Percentiles rank a stretch among this genome's conserved stretches.
phyloP scores from a whole-genome alignment of 2,113 vertebrate genomes.

The Brachirus orientalis region DNA sequence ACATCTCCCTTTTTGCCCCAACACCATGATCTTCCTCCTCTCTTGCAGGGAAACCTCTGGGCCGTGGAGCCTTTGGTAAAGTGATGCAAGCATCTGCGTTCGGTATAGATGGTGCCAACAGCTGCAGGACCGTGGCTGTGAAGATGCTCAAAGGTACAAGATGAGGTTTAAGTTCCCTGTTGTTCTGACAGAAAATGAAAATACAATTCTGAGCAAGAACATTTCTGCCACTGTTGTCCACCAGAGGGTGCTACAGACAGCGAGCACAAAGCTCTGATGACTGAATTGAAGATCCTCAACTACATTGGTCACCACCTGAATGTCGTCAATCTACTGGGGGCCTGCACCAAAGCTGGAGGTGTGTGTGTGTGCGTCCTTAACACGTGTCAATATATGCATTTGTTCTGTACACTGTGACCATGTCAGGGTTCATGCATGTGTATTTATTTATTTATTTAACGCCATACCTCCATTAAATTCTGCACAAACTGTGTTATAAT shows the following conservation, averaged over 20 bases:
- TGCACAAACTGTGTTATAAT: no score
- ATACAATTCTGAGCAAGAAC: neutral
- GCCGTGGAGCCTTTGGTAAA: slow-evolving; percentile 92
- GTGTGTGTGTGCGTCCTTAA: slow-evolving; percentile 44
- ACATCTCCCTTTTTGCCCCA: slow-evolving; percentile 19
- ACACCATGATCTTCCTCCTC: slow-evolving; percentile 6
- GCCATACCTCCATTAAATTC: no score
- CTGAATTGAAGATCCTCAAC: slow-evolving; percentile 94
- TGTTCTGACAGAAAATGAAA: neutral
- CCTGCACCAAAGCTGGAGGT: slow-evolving; percentile 94
- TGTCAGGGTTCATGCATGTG: neutral
- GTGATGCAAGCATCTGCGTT: slow-evolving; percentile 95
- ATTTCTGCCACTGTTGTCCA: slow-evolving; percentile 59
- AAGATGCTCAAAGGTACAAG: slow-evolving; percentile 96
- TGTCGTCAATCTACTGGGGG: slow-evolving; percentile 94
- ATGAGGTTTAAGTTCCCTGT: neutral
- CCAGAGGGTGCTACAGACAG: slow-evolving; percentile 93
- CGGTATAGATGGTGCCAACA: slow-evolving; percentile 86
- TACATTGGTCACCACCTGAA: slow-evolving; percentile 95
- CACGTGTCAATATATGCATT: no score
- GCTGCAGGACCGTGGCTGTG: slow-evolving; percentile 91
- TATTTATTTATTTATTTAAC: no score
- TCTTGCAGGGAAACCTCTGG: slow-evolving; percentile 88
- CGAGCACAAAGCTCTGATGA: slow-evolving; percentile 96
- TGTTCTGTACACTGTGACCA: neutral